Evolutionary conservation across 2,113 vertebrate species (phyloP).

Genomic region (Pimephales promelas): DNA sequence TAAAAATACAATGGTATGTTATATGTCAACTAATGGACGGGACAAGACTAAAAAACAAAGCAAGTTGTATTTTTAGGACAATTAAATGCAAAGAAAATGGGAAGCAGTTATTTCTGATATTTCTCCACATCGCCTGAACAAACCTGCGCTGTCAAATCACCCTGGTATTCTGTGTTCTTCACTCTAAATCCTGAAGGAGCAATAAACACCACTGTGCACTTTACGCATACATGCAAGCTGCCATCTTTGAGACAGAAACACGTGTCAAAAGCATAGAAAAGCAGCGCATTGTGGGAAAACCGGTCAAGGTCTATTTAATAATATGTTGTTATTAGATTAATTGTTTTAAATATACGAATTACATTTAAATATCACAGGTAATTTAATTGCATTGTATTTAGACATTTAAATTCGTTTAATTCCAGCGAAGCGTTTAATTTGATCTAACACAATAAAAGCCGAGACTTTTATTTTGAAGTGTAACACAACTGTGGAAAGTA

Average conservation of each 20-base stretch:
- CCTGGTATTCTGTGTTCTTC: neutral
- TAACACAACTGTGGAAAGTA: neutral
- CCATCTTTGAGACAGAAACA: conserved; percentile 37
- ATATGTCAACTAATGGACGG: neutral
- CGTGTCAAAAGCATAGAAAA: conserved; percentile 27
- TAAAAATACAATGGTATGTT: neutral
- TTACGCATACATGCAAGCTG: conserved; percentile 11
- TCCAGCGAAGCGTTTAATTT: neutral
- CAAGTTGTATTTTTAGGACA: neutral
- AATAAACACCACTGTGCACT: neutral
- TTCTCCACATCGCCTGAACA: neutral
- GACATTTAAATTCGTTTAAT: neutral
- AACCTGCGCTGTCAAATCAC: neutral
- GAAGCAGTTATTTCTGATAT: neutral
- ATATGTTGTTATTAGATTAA: neutral
- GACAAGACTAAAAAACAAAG: neutral
- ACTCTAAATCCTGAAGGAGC: neutral
- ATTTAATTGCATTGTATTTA: neutral
- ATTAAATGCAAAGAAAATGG: neutral
- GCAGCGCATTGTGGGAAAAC: neutral
- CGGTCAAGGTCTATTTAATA: neutral
- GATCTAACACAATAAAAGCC: too few species aligned
- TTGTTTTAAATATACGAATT: neutral
- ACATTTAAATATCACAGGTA: neutral
- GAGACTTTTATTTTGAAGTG: conserved; percentile 44